Evolutionary conservation across 2,113 vertebrate species (phyloP), one percentile per base, ranked within the genome.

Genomic region (Tor tambroides): DNA sequence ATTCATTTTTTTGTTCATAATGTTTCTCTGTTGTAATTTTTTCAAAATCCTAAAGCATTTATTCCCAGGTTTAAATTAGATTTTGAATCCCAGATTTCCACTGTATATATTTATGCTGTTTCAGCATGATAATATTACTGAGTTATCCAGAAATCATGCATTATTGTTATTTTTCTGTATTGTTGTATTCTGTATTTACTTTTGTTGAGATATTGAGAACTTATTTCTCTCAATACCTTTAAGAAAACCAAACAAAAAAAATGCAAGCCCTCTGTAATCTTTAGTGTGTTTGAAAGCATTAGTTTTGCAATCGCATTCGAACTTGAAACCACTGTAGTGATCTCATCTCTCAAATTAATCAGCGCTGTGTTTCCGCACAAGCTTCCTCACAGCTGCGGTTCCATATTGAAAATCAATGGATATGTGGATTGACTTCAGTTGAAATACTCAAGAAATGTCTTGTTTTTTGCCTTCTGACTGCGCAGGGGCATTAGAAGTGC

Each of bases 391-490:
- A 56, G 76, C 51, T 41, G 32, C 17, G 28, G 41, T 49, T 49
- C 2, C 26, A 69, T 67, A 41, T 23, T 80, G 56, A 80, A 83
- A 83, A 83, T 69, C 80, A 83, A 83, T 83, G 63, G 63, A 49
- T 9, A 46, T 81, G 61, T 28, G 61, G 41, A 30, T 43, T 69
- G 61, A 46, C 41, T 69, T 41, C 41, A 83, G 38, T 65, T 32
- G n/a, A 69, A 83, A 82, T 41, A 30, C n/a, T 67, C 54, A 61
- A 26, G 30, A 80, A 41, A 41, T 2, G 61, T n/a, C n/a, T n/a
- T n/a, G n/a, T 46, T 80, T 71, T 61, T 32, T 61, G n/a, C 78
- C 49, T 38, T 56, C 63, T 74, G 26, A 21, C 23, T 35, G 72
- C 1, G 2, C 5, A 72, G 35, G 21, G 23, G 69, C 35, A 74